Evolutionary conservation across 2,113 vertebrate genomes (phyloP).

Genomic region (Megalops atlanticus): DNA sequence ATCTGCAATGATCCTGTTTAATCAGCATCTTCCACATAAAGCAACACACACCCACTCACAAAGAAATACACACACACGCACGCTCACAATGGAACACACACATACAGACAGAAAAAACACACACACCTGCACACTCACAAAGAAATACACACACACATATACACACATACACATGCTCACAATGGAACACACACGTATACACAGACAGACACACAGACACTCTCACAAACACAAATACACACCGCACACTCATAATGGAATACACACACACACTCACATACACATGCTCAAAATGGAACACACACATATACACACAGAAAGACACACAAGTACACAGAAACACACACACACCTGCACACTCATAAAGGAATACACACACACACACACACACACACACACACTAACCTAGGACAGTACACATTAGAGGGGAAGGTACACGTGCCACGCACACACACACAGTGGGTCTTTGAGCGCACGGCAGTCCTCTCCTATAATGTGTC

Average conservation of each 20-base stretch:
- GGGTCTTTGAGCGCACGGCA: background rate
- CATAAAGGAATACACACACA: background rate
- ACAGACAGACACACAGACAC: slow-evolving; percentile 1
- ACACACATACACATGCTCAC: slow-evolving; percentile 2
- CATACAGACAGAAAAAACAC: background rate
- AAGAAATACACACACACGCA: background rate
- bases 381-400: no score
- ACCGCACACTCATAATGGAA: no score
- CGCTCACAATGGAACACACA: background rate
- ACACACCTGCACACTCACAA: no score
- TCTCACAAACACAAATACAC: background rate
- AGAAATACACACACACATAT: background rate
- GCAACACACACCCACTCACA: background rate
- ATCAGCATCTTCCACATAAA: slow-evolving; percentile 50
- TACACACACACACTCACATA: slow-evolving; percentile 36
- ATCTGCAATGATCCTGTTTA: slow-evolving; percentile 42
- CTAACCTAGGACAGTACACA: no score
- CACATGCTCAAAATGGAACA: slow-evolving; percentile 2
- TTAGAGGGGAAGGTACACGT: background rate
- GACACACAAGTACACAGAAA: no score
- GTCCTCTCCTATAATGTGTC: background rate
- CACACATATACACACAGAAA: no score
- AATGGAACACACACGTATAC: background rate
- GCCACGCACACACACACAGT: background rate
- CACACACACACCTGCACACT: slow-evolving; percentile 15